Evolutionary conservation across 2,888 invertebrate species (phyloP).

Genomic region (Sabatieria punctata): DNA sequence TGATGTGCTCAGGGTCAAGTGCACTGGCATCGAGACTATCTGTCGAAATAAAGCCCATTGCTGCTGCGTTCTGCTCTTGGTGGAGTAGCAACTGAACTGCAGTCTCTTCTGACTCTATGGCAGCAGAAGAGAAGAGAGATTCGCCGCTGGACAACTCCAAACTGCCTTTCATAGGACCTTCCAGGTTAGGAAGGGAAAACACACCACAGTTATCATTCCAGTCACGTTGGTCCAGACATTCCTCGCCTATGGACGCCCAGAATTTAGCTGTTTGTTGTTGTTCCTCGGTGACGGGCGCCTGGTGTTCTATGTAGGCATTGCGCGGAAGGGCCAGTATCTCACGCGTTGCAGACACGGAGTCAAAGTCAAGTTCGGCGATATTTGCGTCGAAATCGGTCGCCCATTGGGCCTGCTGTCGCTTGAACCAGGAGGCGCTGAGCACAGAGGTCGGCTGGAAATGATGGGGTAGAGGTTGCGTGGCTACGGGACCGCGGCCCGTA

Average conservation of each 20-base stretch:
- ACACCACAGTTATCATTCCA: background rate
- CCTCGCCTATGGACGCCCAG: background rate
- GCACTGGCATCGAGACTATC: slow-evolving; percentile 22
- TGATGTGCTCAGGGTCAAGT: background rate
- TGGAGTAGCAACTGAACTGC: background rate
- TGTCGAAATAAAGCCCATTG: slow-evolving; percentile 18
- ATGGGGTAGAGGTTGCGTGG: background rate
- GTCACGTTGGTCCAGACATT: background rate
- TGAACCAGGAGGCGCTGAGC: slow-evolving; percentile 5
- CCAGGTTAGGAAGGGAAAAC: background rate
- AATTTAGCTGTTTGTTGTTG: background rate
- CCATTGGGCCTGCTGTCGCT: background rate
- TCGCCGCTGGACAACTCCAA: slow-evolving; percentile 11
- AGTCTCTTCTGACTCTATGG: background rate
- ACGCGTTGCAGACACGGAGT: slow-evolving; percentile 7
- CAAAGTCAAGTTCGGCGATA: slow-evolving; percentile 29
- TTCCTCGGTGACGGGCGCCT: background rate
- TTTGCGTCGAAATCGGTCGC: slow-evolving; percentile 25
- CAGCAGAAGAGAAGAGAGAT: slow-evolving; percentile 12
- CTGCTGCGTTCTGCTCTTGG: background rate
- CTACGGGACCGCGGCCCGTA: background rate
- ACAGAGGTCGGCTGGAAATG: background rate
- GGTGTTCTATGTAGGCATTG: background rate
- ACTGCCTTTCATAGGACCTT: background rate
- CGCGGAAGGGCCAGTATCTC: background rate